Percentiles rank a stretch among this genome's conserved stretches.
Conservation (phyloP, 2,888 invertebrate genomes). For the Cheilosia variabilis region DNA sequence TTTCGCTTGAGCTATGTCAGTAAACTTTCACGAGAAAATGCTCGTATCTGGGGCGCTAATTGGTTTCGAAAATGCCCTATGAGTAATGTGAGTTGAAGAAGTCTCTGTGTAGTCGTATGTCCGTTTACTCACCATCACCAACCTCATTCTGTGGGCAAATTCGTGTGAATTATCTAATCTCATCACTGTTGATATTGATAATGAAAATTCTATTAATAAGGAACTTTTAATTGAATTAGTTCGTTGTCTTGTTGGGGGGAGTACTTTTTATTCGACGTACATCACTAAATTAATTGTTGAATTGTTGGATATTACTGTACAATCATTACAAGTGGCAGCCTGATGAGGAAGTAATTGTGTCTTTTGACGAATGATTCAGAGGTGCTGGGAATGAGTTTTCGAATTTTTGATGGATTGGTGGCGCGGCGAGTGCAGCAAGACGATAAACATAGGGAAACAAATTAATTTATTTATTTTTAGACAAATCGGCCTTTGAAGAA, state of each 20-base stretch:
- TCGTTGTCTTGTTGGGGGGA: neutral
- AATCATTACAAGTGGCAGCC: constrained; percentile 13
- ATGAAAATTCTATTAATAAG: constrained; percentile 53
- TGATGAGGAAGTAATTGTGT: neutral
- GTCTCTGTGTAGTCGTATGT: neutral
- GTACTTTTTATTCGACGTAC: neutral
- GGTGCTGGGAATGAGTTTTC: neutral
- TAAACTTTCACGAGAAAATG: constrained; percentile 27
- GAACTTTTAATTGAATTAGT: constrained; percentile 45
- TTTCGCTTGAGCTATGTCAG: neutral
- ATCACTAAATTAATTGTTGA: neutral
- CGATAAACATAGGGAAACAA: neutral
- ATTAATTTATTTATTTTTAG: constrained; percentile 12
- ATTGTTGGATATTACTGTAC: constrained; percentile 7
- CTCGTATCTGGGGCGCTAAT: constrained; percentile 23
- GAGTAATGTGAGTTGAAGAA: constrained; percentile 10
- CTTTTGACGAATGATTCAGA: constrained; percentile 23
- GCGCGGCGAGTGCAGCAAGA: neutral
- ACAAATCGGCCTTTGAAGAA: neutral
- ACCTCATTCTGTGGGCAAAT: constrained; percentile 9
- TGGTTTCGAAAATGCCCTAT: constrained; percentile 1
- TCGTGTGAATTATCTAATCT: constrained; percentile 46
- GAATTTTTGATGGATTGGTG: constrained; percentile 3
- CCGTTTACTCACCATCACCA: constrained; percentile 21
- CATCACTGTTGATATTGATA: constrained; percentile 15